Evolutionary conservation across 2,113 vertebrate genomes (phyloP).

Genomic region (Platichthys flesus): DNA sequence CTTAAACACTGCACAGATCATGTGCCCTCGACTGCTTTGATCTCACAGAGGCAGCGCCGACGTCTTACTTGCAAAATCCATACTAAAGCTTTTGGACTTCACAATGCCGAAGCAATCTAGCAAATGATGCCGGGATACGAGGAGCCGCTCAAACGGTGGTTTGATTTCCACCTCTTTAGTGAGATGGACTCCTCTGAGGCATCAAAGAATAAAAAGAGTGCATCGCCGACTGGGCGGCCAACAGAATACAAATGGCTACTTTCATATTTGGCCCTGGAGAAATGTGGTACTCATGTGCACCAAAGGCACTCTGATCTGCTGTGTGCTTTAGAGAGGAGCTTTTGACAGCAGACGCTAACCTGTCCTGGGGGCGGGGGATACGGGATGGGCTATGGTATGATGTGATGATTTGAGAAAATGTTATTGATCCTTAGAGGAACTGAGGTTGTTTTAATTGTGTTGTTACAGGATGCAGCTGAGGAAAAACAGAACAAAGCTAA

Average conservation of each 20-base stretch:
- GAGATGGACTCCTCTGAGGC: constrained; percentile 48
- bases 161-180: constrained; percentile 65
- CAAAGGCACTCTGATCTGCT: constrained; percentile 39
- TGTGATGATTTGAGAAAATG: constrained; percentile 32
- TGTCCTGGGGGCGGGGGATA: constrained; percentile 12
- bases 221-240: constrained; percentile 25
- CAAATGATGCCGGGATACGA: constrained; percentile 55
- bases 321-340: constrained; percentile 20
- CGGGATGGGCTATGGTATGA: constrained; percentile 3
- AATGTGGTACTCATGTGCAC: constrained; percentile 37
- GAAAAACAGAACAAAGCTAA: neutral
- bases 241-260: constrained; percentile 59
- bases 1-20: constrained; percentile 66
- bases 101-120: constrained; percentile 54
- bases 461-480: neutral
- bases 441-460: constrained; percentile 1
- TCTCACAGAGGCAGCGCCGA: constrained; percentile 55
- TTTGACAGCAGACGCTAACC: constrained; percentile 29
- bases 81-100: constrained; percentile 65
- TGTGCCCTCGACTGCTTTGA: constrained; percentile 67
- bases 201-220: constrained; percentile 22
- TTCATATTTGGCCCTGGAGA: constrained; percentile 53
- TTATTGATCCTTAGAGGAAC: constrained; percentile 27
- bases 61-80: constrained; percentile 65
- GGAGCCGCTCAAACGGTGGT: constrained; percentile 53